These are phyloP conservation scores for Bombyx mori DNA, from an alignment of 1,140 invertebrate genomes.

Conservation along the genomic window ASM3026992v2 NC_085123.1:10423501-10424000, in stretches of 20 bases:
- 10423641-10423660: conserved; percentile 37
- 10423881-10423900: conserved; percentile 22
- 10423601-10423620: conserved; percentile 12
- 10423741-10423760: conserved; percentile 60
- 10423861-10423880: background rate
- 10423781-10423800: conserved; percentile 31
- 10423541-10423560: conserved; percentile 71
- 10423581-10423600: conserved; percentile 28
- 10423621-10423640: conserved; percentile 3
- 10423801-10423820: conserved; percentile 18
- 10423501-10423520: conserved; percentile 16
- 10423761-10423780: conserved; percentile 21
- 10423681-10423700: conserved; percentile 64
- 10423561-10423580: conserved; percentile 61
- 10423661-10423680: conserved; percentile 69
- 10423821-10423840: too few relatives aligned
- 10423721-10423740: conserved; percentile 54
- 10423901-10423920: conserved; percentile 33
- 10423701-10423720: conserved; percentile 71
- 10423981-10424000: conserved; percentile 11
- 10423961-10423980: conserved; percentile 5
- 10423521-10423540: conserved; percentile 65
- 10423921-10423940: conserved; percentile 65
- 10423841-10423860: background rate
- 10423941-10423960: conserved; percentile 57